Conservation (phyloP, 2,888 invertebrate species). For the Galeopsomyia nigrocyanea region DNA sequence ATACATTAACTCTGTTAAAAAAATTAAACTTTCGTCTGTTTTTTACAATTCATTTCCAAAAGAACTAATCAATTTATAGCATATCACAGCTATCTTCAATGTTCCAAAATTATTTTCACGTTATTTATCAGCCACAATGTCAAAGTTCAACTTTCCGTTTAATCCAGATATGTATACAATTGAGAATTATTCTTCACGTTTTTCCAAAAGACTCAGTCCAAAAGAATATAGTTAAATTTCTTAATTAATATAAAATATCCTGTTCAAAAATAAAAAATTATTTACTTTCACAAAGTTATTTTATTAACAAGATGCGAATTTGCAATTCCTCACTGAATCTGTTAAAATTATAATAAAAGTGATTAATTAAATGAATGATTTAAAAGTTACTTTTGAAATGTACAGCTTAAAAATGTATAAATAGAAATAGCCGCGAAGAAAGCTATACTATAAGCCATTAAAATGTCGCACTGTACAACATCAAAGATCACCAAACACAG, state of each 20-base stretch:
- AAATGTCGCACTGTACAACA: slow-evolving; percentile 27
- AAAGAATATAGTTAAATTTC: neutral
- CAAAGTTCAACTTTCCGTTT: slow-evolving; percentile 25
- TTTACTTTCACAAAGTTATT: neutral
- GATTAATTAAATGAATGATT: slow-evolving; percentile 31
- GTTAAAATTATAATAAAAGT: slow-evolving; percentile 29
- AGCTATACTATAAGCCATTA: slow-evolving; percentile 32
- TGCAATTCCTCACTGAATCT: slow-evolving; percentile 27
- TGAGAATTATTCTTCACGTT: slow-evolving; percentile 8
- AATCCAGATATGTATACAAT: slow-evolving; percentile 35
- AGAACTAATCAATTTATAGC: slow-evolving; percentile 16
- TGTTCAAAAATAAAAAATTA: slow-evolving; percentile 20
- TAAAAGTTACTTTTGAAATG: slow-evolving; percentile 36
- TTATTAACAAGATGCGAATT: neutral
- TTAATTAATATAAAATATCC: slow-evolving; percentile 14
- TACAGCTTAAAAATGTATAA: slow-evolving; percentile 45
- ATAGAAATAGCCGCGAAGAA: slow-evolving; percentile 39
- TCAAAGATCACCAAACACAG: slow-evolving; percentile 39
- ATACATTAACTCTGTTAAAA: slow-evolving; percentile 27
- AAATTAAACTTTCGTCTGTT: slow-evolving; percentile 16
- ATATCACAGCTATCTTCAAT: neutral
- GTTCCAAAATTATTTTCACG: neutral
- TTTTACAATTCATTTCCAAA: slow-evolving; percentile 20
- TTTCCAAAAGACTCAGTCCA: slow-evolving; percentile 33
- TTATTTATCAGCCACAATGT: neutral